Evolutionary conservation across 64 coral and sea anemone genomes (phyloP), one percentile per base, ranked within the genome.

Genomic region (Exaiptasia diaphana): DNA sequence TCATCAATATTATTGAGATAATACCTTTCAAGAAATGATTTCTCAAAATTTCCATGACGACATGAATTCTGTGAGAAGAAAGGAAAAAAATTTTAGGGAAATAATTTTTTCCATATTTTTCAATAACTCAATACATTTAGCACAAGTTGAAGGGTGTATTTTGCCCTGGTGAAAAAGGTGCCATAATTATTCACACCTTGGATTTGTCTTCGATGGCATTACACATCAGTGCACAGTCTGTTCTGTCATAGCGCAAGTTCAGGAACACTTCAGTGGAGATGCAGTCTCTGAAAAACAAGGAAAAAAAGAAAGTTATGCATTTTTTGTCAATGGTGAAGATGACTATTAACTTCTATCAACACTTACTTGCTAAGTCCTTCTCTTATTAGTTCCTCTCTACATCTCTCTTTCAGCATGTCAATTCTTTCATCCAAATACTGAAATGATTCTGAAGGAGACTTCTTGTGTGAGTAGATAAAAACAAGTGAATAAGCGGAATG

Each of bases 281-380:
- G 41, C 90, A 81, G 43, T 50, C 86, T 50, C 93, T 97, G 27
- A 38, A 75, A 72, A 54, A 40, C 8, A 59, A 18, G 17, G 52
- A 14, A 23, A 55, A 18, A 55, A 23, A 14, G 18, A 55, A 5
- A 55, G 52, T 55, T n/a, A n/a, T n/a, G n/a, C n/a, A n/a, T n/a
- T n/a, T n/a, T n/a, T n/a, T n/a, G n/a, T n/a, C n/a, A n/a, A n/a
- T n/a, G 18, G 17, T 9, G 30, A 64, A 64, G 6, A 64, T 15
- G 18, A 65, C 7, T 35, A 20, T 55, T 3, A n/a, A n/a, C 20
- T 35, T 57, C 33, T 27, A 18, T 38, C 5, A 23, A 58, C 0
- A 67, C 93, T 63, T 91, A 97, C 93, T 79, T 61, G 43, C 91
- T 80, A 67, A 97, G 82, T 5, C 93, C 93, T 85, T 97, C 88